Evolutionary conservation across 2,888 invertebrate species (phyloP).

Genomic region (Cinara cedri): DNA sequence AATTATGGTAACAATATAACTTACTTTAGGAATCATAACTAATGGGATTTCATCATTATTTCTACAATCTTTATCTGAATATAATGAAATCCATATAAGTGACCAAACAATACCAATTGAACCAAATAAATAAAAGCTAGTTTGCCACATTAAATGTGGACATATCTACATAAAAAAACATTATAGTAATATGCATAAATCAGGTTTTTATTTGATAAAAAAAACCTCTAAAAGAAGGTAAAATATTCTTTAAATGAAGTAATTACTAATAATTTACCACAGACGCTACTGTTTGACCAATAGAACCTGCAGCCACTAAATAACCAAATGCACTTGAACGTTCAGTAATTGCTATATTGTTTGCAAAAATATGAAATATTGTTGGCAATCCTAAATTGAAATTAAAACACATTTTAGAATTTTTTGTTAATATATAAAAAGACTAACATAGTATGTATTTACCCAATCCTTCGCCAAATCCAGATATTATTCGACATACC

Average conservation of each 20-base stretch:
- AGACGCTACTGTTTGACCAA: slow-evolving; percentile 77
- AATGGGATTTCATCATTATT: slow-evolving; percentile 67
- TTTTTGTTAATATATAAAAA: slow-evolving; percentile 1
- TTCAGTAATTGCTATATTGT: slow-evolving; percentile 74
- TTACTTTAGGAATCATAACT: slow-evolving; percentile 66
- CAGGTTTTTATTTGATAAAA: too few species aligned
- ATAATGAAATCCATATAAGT: slow-evolving; percentile 70
- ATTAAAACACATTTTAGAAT: slow-evolving; percentile 42
- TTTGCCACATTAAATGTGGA: slow-evolving; percentile 73
- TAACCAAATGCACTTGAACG: slow-evolving; percentile 76
- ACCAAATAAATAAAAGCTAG: slow-evolving; percentile 74
- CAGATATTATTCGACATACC: slow-evolving; percentile 71
- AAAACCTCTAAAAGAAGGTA: not conserved
- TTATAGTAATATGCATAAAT: not conserved
- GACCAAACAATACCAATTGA: slow-evolving; percentile 73
- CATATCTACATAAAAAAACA: slow-evolving; percentile 66
- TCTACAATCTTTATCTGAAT: slow-evolving; percentile 66
- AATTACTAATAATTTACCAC: slow-evolving; percentile 65
- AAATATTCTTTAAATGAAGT: not conserved
- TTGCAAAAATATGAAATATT: slow-evolving; percentile 77
- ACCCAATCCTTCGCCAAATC: slow-evolving; percentile 78
- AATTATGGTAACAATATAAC: slow-evolving; percentile 9
- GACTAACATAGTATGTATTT: slow-evolving; percentile 58
- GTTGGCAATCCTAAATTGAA: slow-evolving; percentile 71
- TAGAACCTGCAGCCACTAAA: slow-evolving; percentile 74